Conservation (phyloP, 2,113 vertebrate genomes). For the Callionymus lyra region DNA sequence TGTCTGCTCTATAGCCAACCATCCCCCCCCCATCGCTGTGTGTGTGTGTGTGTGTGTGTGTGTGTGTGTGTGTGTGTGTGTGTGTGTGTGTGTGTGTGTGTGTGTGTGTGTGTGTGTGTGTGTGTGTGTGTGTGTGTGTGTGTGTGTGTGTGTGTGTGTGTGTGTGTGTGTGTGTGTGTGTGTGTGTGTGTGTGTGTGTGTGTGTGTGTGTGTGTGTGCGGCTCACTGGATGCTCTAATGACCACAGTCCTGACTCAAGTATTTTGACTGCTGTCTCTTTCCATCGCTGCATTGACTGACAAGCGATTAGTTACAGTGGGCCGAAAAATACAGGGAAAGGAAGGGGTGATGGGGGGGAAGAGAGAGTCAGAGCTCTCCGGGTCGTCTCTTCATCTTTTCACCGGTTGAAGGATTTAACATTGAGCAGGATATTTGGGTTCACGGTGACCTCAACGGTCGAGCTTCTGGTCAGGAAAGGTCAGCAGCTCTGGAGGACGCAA, state of each 20-base stretch:
- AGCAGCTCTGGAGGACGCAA: conserved; percentile 4
- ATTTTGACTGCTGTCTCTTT: conserved; percentile 61
- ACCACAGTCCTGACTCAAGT: conserved; percentile 57
- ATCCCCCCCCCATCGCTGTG: conserved; percentile 38
- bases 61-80: conserved; percentile 12
- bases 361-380: conserved; percentile 21
- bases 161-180: too few species aligned
- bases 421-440: conserved; percentile 30
- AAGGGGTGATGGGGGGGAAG: conserved; percentile 30
- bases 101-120: conserved; percentile 10
- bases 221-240: conserved; percentile 52
- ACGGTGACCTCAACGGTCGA: conserved; percentile 23
- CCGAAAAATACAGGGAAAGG: conserved; percentile 31
- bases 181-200: conserved; percentile 13
- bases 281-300: conserved; percentile 56
- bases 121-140: neutral
- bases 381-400: conserved; percentile 23
- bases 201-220: conserved; percentile 12
- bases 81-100: conserved; percentile 11
- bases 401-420: conserved; percentile 20
- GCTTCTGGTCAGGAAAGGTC: conserved; percentile 25
- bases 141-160: conserved; percentile 4
- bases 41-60: too few species aligned
- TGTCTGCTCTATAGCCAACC: conserved; percentile 38
- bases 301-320: conserved; percentile 52